Percentiles rank a stretch among this genome's conserved stretches.
Evolutionary conservation across 1,140 invertebrate species (phyloP).

Genomic region (Camponotus floridanus): DNA sequence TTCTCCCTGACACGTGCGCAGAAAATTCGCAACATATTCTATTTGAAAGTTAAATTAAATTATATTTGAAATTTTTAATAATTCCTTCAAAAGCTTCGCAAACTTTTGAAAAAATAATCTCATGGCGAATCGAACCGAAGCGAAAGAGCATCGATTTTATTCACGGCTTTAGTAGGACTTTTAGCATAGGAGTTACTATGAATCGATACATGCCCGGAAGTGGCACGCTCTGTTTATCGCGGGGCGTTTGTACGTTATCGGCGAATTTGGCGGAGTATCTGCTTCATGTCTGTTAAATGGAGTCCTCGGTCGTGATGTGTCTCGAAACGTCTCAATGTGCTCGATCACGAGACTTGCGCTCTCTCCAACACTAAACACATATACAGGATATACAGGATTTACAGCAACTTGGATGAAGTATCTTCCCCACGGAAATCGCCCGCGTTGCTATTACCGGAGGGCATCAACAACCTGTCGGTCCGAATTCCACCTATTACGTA

Average conservation of each 20-base stretch:
- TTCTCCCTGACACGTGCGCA: background rate
- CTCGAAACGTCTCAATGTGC: conserved; percentile 59
- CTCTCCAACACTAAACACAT: background rate
- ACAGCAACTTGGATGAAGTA: conserved; percentile 43
- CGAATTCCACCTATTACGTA: conserved; percentile 13
- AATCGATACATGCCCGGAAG: conserved; percentile 53
- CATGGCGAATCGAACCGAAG: background rate
- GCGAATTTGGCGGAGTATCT: conserved; percentile 59
- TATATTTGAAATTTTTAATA: background rate
- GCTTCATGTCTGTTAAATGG: conserved; percentile 61
- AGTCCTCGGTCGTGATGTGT: conserved; percentile 46
- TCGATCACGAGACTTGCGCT: conserved; percentile 25
- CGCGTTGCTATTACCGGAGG: background rate
- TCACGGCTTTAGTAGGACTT: conserved; percentile 46
- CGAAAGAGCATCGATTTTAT: background rate
- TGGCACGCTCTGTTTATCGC: conserved; percentile 60
- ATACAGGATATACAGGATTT: conserved; percentile 48
- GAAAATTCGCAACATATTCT: background rate
- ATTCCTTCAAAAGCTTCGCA: background rate
- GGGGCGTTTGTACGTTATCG: conserved; percentile 52
- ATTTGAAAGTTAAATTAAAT: no score
- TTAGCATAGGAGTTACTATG: conserved; percentile 18
- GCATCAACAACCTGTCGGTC: conserved; percentile 4
- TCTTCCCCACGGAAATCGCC: conserved; percentile 29
- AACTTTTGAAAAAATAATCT: background rate